Conservation (phyloP, 1,140 invertebrate genomes). For the Andricus grossulariae region DNA sequence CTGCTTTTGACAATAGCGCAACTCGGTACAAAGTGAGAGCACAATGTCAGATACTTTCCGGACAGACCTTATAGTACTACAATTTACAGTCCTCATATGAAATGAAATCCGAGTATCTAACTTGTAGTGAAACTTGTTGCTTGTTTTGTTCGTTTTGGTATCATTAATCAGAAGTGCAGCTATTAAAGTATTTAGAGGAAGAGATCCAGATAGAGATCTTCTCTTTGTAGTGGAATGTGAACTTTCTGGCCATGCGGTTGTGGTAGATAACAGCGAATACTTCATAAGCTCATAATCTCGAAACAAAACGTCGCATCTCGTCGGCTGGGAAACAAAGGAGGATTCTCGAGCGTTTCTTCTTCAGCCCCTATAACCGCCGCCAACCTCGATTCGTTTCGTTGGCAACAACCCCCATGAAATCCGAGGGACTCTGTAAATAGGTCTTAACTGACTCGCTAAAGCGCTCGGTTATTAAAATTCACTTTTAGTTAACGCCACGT, state of each 20-base stretch:
- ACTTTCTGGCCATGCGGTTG: constrained; percentile 43
- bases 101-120: too few species aligned
- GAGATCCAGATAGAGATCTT: too few species aligned
- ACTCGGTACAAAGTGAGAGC: too few species aligned
- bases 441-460: constrained; percentile 55
- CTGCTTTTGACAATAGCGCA: too few species aligned
- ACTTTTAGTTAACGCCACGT: constrained; percentile 37
- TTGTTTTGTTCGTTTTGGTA: too few species aligned
- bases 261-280: constrained; percentile 64
- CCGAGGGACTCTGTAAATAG: constrained; percentile 46
- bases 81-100: too few species aligned
- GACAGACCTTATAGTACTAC: too few species aligned
- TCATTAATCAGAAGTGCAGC: too few species aligned
- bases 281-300: constrained; percentile 68
- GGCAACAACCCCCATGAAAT: background rate
- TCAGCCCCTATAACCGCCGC: constrained; percentile 20
- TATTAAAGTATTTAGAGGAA: too few species aligned
- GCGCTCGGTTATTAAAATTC: constrained; percentile 58
- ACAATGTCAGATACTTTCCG: too few species aligned
- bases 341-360: constrained; percentile 46
- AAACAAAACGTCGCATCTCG: constrained; percentile 62
- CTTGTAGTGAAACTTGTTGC: too few species aligned
- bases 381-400: constrained; percentile 21
- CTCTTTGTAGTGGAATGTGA: constrained; percentile 1
- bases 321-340: constrained; percentile 59